Base-by-base conservation (phyloP, 2,888 invertebrate species). In the Eurytoma adleriae region DNA sequence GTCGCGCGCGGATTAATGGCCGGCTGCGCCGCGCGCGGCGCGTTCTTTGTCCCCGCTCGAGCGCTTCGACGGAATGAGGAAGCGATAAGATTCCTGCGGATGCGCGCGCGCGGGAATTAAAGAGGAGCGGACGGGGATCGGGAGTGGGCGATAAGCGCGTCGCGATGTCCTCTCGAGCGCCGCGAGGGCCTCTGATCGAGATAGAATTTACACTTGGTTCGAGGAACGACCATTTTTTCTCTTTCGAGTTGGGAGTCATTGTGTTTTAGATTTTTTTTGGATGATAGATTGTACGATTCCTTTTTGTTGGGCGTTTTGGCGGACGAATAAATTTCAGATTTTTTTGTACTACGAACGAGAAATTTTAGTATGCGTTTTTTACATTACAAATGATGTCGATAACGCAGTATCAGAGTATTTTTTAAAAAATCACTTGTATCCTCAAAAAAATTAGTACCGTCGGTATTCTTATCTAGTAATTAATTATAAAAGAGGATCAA, bases 1-100 rank as follows among this genome's bases (percentile, higher is more conserved):
- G 74, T 74, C 67, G 74, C 16, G 73, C 56, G 61, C 20, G 59
- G 67, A 74, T 74, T 74, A 74, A 74, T 74, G 67, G 67, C 16
- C 14, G 18, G 20, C 54, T 50, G 50, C 7, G 40, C 30, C 16
- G 62, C 40, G 64, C 27, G 30, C 12, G 30, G 30, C 27, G 61
- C 72, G 52, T 56, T 48, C 27, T 67, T 67, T 70, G 27, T 13
- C n/a, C 40, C 40, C 40, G 40, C 40, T 7, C 40, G 20, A 40
- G 62, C 27, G 20, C 30, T 12, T 27, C 40, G 54, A n/a, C 13
- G 54, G 62, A 40, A 77, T 48, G 64, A 70, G 77, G 70, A 70
- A 70, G 77, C 77, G 77, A 70, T 64, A 70, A 77, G 64, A 20
- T 52, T 54, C 30, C 30, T 30, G 30, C 40, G 54, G 73, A 72